Evolutionary conservation across 2,113 vertebrate genomes (phyloP), one percentile per base, ranked within the genome.

Genomic region (Peromyscus maniculatus): DNA sequence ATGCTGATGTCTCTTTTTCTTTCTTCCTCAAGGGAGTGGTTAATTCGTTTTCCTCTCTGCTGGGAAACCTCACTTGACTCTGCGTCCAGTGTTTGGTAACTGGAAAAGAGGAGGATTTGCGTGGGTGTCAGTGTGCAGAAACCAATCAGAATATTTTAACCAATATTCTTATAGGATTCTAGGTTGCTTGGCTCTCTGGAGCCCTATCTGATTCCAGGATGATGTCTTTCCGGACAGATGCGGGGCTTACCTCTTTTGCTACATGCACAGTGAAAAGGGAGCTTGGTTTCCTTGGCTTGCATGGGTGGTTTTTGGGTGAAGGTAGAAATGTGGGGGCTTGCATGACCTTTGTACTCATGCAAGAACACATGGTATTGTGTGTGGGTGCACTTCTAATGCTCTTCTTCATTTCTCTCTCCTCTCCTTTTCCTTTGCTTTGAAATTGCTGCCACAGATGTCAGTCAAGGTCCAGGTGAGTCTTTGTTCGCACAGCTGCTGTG

Each of bases 401-500:
- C 94, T 98, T 98, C 96, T 98, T 97, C 97, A 94, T 95, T 98
- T 98, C 89, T 98, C 98, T 98, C 98, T 98, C 98, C 97, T 92
- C 86, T 98, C 26, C 96, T 91, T 98, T 98, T 96, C 97, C 97
- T 97, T 99, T 98, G 98, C 97, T 98, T 95, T 98, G 98, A 98
- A 98, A 98, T 98, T 98, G 98, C 99, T 98, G 98, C 98, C 39
- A 96, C 99, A 99, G 99, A 99, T 98, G 99, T 99, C 99, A 99
- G 95, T 98, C 99, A 98, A 98, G 98, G 99, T 99, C 99, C 99
- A 99, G 99, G 99, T 99, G 99, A 99, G 99, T 99, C 96, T 98
- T 90, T 96, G 97, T 90, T 96, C 98, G 93, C 78, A 87, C 87
- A 97, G 74, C 79, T 97, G 98, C 93, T 22, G 36, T 97, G 97